phyloP scores from a whole-genome alignment of 30 jellyfish, hydroid and myxozoan species.

The Catostylus mosaicus region DNA sequence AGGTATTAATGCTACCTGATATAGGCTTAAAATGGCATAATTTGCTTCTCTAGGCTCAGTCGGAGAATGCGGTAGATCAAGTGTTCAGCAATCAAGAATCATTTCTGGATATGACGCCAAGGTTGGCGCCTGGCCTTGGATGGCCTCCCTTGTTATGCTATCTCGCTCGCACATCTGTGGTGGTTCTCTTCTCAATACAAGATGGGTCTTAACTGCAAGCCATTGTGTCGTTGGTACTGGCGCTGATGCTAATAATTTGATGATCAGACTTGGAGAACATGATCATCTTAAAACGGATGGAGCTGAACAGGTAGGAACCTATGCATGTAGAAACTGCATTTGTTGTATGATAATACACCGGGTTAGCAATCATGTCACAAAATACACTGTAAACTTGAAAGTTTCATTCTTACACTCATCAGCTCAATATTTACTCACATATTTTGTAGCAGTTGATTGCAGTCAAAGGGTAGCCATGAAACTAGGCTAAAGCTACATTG shows the following conservation, averaged over 20 bases:
- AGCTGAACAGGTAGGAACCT: constrained; percentile 43
- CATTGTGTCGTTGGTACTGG: constrained; percentile 77
- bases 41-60: constrained; percentile 1
- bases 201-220: constrained; percentile 85
- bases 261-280: constrained; percentile 80
- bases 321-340: not conserved
- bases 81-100: constrained; percentile 70
- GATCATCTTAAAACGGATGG: constrained; percentile 60
- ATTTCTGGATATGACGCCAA: constrained; percentile 76
- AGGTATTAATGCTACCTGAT: too few species aligned
- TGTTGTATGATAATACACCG: not conserved
- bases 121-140: constrained; percentile 97
- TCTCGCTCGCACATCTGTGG: constrained; percentile 82
- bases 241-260: constrained; percentile 28
- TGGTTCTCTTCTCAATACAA: constrained; percentile 69
- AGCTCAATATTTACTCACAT: too few species aligned
- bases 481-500: too few species aligned
- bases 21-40: not conserved
- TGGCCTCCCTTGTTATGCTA: constrained; percentile 73
- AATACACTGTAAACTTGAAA: too few species aligned
- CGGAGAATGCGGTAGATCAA: constrained; percentile 69
- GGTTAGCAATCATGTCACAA: too few species aligned
- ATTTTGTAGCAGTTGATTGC: too few species aligned
- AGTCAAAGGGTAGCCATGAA: too few species aligned
- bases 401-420: too few species aligned